phyloP scores from a whole-genome alignment of 2,113 vertebrate species.

The Tychaedon coryphoeus region DNA sequence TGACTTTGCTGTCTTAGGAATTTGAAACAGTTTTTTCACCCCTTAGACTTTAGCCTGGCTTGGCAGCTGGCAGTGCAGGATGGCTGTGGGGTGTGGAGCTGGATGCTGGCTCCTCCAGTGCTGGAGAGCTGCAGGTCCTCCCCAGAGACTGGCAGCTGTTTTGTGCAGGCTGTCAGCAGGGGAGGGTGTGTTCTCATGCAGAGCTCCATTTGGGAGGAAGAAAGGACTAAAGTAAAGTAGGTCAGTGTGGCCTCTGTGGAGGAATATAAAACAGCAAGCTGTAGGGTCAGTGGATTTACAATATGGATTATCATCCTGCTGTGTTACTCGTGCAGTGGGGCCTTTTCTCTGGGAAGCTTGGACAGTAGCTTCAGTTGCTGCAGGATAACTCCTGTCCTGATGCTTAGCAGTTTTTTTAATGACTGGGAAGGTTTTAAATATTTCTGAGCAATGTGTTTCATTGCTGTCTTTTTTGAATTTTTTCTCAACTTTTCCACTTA shows the following conservation, averaged over 20 bases:
- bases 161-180: background rate
- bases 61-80: background rate
- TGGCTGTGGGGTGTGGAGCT: background rate
- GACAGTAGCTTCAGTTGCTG: background rate
- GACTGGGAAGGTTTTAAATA: background rate
- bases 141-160: conserved; percentile 25
- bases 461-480: background rate
- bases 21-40: background rate
- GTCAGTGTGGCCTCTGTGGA: conserved; percentile 32
- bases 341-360: background rate
- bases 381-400: background rate
- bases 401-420: background rate
- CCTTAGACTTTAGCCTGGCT: background rate
- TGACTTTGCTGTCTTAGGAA: fast-evolving
- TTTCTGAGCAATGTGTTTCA: background rate
- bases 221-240: conserved; percentile 41
- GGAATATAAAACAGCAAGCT: conserved; percentile 38
- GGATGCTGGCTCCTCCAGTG: background rate
- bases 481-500: background rate
- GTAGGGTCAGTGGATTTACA: conserved; percentile 31
- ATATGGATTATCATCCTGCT: background rate
- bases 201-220: conserved; percentile 14
- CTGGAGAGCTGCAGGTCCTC: background rate
- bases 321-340: background rate
- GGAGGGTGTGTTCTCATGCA: background rate